Conservation (phyloP, 2,113 vertebrate genomes). For the Rhinopomastus cyanomelas region DNA sequence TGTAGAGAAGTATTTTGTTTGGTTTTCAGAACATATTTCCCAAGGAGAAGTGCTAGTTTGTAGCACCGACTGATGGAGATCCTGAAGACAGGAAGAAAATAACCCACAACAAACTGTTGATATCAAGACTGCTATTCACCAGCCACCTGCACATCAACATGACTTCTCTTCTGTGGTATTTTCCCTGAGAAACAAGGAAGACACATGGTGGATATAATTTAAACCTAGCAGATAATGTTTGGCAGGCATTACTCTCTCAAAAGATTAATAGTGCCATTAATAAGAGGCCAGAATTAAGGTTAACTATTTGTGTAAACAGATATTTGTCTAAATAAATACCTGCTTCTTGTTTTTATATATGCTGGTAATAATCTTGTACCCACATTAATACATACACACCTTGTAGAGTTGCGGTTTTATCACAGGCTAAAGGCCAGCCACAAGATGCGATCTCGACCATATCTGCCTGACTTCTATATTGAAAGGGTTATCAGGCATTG, state of each 20-base stretch:
- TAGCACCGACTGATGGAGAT: background rate
- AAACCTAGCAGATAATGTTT: background rate
- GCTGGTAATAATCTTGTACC: background rate
- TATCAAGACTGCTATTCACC: background rate
- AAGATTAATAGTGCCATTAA: background rate
- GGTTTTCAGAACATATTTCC: slow-evolving; percentile 13
- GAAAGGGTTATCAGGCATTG: too few relatives aligned
- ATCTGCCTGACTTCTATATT: background rate
- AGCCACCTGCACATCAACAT: background rate
- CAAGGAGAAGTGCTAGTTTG: background rate
- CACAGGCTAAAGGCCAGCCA: background rate
- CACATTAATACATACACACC: background rate
- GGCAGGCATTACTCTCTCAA: background rate
- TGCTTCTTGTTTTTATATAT: background rate
- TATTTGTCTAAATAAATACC: background rate
- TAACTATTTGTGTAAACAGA: background rate
- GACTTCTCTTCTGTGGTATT: background rate
- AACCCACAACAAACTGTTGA: background rate
- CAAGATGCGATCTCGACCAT: background rate
- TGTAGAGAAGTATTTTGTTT: slow-evolving; percentile 16
- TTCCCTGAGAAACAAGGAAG: background rate
- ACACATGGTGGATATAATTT: background rate
- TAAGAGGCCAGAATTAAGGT: background rate
- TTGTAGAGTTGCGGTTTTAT: background rate
- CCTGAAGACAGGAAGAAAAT: background rate